A percentile compares a stretch with the other conserved stretches of the same genome.
These are phyloP conservation scores for Sinocyclocheilus grahami DNA, from an alignment of 2,113 vertebrate species.

Conservation along the genomic window DNA sequence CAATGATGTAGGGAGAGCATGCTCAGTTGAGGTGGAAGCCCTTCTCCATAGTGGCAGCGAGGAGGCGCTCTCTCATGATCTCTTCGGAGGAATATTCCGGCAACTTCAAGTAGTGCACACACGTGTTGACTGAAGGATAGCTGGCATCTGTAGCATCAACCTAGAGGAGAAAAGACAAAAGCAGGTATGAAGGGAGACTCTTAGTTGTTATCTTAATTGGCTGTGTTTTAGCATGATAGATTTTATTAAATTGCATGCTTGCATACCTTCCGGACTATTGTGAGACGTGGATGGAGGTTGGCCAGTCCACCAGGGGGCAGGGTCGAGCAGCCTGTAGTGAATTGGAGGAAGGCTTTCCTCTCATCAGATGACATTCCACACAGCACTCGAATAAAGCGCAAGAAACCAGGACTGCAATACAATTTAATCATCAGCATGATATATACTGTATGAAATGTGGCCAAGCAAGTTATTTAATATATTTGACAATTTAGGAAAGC, in stretches of 20 bases:
- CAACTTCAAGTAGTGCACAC: slow-evolving; percentile 98
- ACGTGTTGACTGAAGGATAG: slow-evolving; percentile 98
- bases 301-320: slow-evolving; percentile 95
- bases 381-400: slow-evolving; percentile 90
- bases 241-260: neutral
- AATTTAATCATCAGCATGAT: neutral
- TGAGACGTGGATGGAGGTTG: slow-evolving; percentile 96
- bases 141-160: slow-evolving; percentile 97
- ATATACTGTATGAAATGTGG: neutral
- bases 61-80: slow-evolving; percentile 95
- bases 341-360: slow-evolving; percentile 97
- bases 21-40: slow-evolving; percentile 99
- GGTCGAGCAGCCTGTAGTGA: slow-evolving; percentile 97
- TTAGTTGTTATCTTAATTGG: too few species aligned
- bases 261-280: slow-evolving; percentile 94
- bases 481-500: too few species aligned
- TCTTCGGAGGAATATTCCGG: slow-evolving; percentile 98
- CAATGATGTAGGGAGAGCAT: slow-evolving; percentile 58
- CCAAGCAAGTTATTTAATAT: too few species aligned
- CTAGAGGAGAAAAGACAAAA: slow-evolving; percentile 66
- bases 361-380: slow-evolving; percentile 98
- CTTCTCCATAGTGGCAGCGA: slow-evolving; percentile 99
- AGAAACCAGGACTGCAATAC: slow-evolving; percentile 85
- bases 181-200: neutral
- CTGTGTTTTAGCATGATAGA: neutral